Percentiles rank a stretch among this genome's conserved stretches.
These are phyloP conservation scores for Axinella damicornis DNA, from an alignment of 37 sponge, comb jelly and placozoan species.

Conservation along the genomic window DNA sequence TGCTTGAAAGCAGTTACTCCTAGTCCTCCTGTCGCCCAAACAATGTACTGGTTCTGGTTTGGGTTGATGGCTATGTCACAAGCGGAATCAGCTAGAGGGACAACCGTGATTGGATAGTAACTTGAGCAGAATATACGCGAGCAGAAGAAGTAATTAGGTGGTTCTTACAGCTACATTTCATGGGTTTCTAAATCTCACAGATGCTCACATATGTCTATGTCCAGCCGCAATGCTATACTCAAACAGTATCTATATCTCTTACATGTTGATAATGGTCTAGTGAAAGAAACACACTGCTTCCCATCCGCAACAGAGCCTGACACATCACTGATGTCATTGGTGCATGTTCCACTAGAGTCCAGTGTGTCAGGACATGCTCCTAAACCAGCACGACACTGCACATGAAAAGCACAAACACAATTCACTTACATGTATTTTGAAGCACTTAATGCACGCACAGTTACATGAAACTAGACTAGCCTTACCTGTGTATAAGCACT, in stretches of 20 bases:
- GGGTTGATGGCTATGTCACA: slow-evolving; percentile 52
- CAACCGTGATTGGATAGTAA: no score
- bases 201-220: no score
- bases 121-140: no score
- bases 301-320: slow-evolving; percentile 10
- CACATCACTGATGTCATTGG: slow-evolving; percentile 29
- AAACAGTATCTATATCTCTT: neutral
- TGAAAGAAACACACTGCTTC: slow-evolving; percentile 44
- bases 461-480: no score
- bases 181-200: no score
- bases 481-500: slow-evolving; percentile 43
- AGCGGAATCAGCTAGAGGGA: neutral
- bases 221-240: no score
- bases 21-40: slow-evolving; percentile 69
- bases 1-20: slow-evolving; percentile 66
- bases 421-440: no score
- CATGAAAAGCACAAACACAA: no score
- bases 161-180: no score
- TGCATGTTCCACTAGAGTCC: slow-evolving; percentile 28
- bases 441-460: no score
- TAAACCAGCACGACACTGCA: slow-evolving; percentile 47
- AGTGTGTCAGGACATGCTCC: slow-evolving; percentile 62
- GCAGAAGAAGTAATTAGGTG: no score
- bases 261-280: slow-evolving; percentile 41
- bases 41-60: slow-evolving; percentile 49